A percentile compares a stretch with the other conserved stretches of the same genome.
phyloP scores from a whole-genome alignment of 2,113 vertebrate genomes.

The Echinops telfairi region DNA sequence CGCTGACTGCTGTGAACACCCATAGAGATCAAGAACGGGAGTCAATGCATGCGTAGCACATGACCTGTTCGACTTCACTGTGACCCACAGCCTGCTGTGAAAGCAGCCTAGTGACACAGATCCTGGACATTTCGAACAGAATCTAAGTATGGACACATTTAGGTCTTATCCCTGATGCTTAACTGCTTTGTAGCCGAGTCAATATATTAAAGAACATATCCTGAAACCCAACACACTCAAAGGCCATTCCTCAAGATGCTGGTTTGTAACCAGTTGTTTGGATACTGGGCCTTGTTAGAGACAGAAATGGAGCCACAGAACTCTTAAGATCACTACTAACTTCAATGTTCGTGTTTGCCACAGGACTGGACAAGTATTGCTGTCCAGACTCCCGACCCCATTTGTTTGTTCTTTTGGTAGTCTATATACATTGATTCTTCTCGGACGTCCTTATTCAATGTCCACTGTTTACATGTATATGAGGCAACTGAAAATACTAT shows the following conservation, averaged over 20 bases:
- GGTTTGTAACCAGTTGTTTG: neutral
- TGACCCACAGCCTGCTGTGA: neutral
- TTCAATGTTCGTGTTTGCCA: neutral
- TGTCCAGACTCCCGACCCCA: neutral
- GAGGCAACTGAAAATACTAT: too few species aligned
- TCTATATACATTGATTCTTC: too few species aligned
- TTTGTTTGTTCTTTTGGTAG: too few species aligned
- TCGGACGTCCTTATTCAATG: too few species aligned
- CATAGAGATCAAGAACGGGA: neutral
- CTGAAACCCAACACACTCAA: neutral
- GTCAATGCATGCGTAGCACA: rapidly evolving
- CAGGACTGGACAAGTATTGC: neutral
- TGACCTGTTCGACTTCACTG: neutral
- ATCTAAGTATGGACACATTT: neutral
- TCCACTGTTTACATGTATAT: too few species aligned
- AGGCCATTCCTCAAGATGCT: neutral
- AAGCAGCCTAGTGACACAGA: neutral
- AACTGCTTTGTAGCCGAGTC: neutral
- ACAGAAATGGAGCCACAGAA: neutral
- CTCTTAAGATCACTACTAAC: neutral
- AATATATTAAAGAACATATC: neutral
- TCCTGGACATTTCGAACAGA: too few species aligned
- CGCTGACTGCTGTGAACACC: neutral
- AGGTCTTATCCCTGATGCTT: neutral
- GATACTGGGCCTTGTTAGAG: neutral